Evolutionary conservation across 1,140 invertebrate genomes (phyloP), one percentile per base, ranked within the genome.

Genomic region (Anoplolepis gracilipes): DNA sequence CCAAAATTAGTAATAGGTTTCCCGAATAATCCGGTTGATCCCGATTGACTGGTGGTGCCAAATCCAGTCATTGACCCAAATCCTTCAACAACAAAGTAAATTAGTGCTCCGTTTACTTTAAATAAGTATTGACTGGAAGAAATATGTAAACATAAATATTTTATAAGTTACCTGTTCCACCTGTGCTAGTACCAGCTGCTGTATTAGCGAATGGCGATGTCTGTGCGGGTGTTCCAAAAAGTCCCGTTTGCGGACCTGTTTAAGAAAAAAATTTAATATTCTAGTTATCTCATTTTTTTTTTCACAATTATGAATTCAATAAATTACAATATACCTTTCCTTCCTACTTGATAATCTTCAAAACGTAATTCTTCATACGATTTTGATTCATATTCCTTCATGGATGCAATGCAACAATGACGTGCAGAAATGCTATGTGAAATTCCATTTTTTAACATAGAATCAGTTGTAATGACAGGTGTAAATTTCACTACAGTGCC

Each of bases 351-450:
- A 95, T 99, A 99, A 95, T 99, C 99, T 94, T 99, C 99, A 33
- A 98, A 94, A 65, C 99, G 96, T 1, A 99, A 94, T 94, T 99
- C 99, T 95, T 99, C 99, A 33, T 99, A 94, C 1, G 98, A 99
- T 95, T 99, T 99, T 30, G 92, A 95, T 92, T 99, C 98, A 95
- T 99, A 99, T 92, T 99, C 98, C 95, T 99, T 99, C 99, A 99
- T 99, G 85, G 97, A 98, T 5, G 98, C 99, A 57, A 99, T 99
- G 92, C 98, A 99, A 93, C 99, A 98, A 94, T 99, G 98, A 90
- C 98, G 96, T 2, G 98, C 99, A 81, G 96, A 97, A 86, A 99
- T 98, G 79, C 95, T 98, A 88, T 97, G 96, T 1, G 97, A 96
- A 13, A 96, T 96, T 2, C 98, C 98, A 94, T 97, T 97, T 94